Evolutionary conservation across 2,797 vertebrate species (phyloP), one percentile per base, ranked within the genome.

Genomic region (Toxotes lorentzi): DNA sequence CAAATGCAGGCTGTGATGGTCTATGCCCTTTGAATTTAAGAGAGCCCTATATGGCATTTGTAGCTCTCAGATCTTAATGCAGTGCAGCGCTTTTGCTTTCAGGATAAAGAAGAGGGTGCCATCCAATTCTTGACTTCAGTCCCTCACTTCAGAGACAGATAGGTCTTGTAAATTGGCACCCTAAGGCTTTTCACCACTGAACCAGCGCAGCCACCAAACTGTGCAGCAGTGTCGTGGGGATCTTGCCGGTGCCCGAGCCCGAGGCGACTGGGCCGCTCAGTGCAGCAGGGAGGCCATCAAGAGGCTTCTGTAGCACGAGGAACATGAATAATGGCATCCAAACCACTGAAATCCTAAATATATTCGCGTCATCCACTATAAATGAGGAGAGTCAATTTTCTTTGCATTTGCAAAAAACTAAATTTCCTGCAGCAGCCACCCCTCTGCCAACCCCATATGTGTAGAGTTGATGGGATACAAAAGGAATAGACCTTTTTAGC

Each of bases 11-110:
- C 81, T 88, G 54, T 89, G 83, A 90, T 89, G 81, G 57, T 88
- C 66, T 69, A 82, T 88, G 89, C 86, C 70, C 76, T 91, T 89
- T 90, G 89, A 89, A 74, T 86, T 70, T 74, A 74, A 59, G 35
- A 58, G 58, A 77, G 59, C 50, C 76, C 58, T 80, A 78, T 66
- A 75, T 83, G 68, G 53, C 64, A 83, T 82, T 84, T 87, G 86
- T 80, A 82, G 63, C 32, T n/a, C 66, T 89, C 75, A 87, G 84
- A 83, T 89, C 73, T 72, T 71, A 71, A 86, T 75, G 12, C 54
- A 78, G 54, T n/a, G 67, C 56, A 43, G 73, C 3, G 3, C 70
- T 78, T 27, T 70, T 59, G 51, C 78, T 91, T 84, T 84, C 50
- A 81, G 83, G 68, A 81, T 78, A 73, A 85, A 89, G 71, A 71